Evolutionary conservation across 1,140 invertebrate species (phyloP).

Genomic region (Lucilia cuprina): DNA sequence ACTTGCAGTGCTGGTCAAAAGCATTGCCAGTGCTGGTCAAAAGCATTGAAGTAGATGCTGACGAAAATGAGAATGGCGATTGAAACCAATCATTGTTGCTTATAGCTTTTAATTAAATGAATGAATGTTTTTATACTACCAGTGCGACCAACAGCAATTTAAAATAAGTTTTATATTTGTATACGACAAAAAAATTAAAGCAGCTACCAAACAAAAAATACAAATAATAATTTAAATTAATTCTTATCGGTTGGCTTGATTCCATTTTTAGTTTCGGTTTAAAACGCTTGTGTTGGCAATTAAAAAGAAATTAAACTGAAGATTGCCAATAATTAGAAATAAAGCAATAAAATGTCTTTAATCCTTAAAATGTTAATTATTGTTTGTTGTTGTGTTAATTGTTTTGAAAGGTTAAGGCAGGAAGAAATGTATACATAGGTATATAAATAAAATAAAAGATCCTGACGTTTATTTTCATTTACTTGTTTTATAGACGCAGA

Average conservation of each 20-base stretch:
- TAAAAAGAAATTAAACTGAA: not conserved
- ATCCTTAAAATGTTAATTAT: too few species aligned
- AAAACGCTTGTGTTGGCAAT: not conserved
- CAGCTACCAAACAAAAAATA: not conserved
- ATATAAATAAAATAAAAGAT: too few species aligned
- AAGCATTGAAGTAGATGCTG: too few species aligned
- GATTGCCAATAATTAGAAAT: not conserved
- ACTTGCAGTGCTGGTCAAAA: too few species aligned
- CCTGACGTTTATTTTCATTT: not conserved
- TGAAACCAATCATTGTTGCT: conserved; percentile 33
- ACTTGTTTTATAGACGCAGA: not conserved
- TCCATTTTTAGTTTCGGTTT: not conserved
- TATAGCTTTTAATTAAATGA: conserved; percentile 32
- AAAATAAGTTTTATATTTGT: not conserved
- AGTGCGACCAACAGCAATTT: not conserved
- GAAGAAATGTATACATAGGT: too few species aligned
- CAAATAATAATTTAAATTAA: not conserved
- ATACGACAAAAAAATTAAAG: too few species aligned
- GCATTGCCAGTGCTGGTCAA: not conserved
- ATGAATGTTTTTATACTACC: conserved; percentile 21
- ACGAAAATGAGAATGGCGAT: not conserved
- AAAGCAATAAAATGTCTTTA: too few species aligned
- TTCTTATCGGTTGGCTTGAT: not conserved
- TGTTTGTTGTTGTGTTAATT: too few species aligned
- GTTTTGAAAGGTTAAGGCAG: not conserved